Conservation (phyloP, 2,888 invertebrate species). For the Melanostoma mellinum region DNA sequence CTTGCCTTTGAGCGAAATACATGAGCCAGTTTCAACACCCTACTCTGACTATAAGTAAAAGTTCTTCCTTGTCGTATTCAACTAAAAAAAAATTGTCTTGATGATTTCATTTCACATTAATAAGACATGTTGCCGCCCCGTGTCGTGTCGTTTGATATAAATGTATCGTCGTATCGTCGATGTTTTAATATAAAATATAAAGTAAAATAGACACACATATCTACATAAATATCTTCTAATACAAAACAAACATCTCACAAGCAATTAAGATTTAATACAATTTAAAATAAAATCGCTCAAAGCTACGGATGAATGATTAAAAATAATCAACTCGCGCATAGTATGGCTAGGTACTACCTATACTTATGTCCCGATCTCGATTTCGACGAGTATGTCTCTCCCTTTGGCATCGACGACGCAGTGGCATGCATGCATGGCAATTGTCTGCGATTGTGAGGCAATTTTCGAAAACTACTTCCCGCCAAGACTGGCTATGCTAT, state of each 20-base stretch:
- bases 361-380: not conserved
- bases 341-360: not conserved
- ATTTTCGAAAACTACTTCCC: conserved; percentile 24
- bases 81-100: conserved; percentile 44
- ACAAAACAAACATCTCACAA: conserved; percentile 54
- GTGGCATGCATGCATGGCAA: not conserved
- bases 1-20: conserved; percentile 23
- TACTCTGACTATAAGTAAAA: conserved; percentile 13
- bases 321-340: conserved; percentile 64
- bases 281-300: conserved; percentile 67
- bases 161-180: not conserved
- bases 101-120: conserved; percentile 65
- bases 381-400: conserved; percentile 20
- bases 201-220: no score
- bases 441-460: conserved; percentile 33
- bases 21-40: conserved; percentile 52
- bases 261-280: conserved; percentile 68
- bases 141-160: conserved; percentile 17
- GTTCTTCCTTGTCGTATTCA: conserved; percentile 2
- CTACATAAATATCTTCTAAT: no score
- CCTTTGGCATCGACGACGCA: conserved; percentile 44
- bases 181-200: no score
- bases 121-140: conserved; percentile 42
- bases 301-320: conserved; percentile 69
- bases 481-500: conserved; percentile 20